These are phyloP conservation scores for Hypotaenidia okinawae DNA, from an alignment of 2,797 vertebrate genomes.

Conservation along the genomic window DNA sequence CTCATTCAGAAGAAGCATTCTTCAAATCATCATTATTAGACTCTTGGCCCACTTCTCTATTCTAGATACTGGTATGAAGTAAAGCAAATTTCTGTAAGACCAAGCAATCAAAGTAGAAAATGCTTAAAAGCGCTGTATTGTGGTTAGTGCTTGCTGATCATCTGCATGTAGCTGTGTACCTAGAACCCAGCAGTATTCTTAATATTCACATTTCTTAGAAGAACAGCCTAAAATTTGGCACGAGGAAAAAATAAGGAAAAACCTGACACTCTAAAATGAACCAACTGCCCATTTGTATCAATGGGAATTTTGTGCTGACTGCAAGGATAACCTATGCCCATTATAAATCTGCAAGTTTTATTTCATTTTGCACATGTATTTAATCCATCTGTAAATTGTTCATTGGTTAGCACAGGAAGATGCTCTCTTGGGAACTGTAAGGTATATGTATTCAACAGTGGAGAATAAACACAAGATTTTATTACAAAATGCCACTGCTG, in stretches of 20 bases:
- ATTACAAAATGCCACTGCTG: constrained; percentile 82
- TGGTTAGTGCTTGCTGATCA: neutral
- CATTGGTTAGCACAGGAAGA: constrained; percentile 63
- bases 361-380: constrained; percentile 75
- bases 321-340: constrained; percentile 27
- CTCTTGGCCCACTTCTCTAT: neutral
- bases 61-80: neutral
- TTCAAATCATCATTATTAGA: neutral
- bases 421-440: constrained; percentile 75
- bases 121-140: neutral
- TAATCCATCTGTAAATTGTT: constrained; percentile 77
- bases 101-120: neutral
- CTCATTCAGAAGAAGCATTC: neutral
- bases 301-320: constrained; percentile 25
- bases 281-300: constrained; percentile 30
- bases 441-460: constrained; percentile 80
- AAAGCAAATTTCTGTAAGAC: neutral
- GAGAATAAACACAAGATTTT: constrained; percentile 83
- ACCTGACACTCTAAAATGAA: neutral
- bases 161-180: neutral
- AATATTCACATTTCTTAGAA: neutral
- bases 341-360: constrained; percentile 70
- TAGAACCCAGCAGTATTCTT: neutral
- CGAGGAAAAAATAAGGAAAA: neutral
- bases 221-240: neutral